phyloP scores from a whole-genome alignment of 2,888 invertebrate species.

The Cerastoderma edule region DNA sequence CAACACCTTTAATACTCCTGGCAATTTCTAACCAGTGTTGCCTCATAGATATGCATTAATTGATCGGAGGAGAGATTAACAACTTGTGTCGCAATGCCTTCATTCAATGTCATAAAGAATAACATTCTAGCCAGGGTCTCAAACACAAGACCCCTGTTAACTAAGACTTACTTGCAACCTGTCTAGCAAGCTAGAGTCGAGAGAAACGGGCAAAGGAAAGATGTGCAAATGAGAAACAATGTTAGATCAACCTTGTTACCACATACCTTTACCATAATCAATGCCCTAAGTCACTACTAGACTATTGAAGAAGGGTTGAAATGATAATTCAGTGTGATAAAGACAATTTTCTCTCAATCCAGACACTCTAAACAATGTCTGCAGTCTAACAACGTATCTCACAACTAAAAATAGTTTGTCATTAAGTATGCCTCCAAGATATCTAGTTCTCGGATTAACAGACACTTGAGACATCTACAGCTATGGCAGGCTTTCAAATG shows the following conservation, averaged over 20 bases:
- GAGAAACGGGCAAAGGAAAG: neutral
- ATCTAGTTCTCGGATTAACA: neutral
- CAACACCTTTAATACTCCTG: too few relatives aligned
- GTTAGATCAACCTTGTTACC: neutral
- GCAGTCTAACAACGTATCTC: neutral
- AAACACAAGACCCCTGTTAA: slow-evolving; percentile 1
- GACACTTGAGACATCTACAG: neutral
- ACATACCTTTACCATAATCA: neutral
- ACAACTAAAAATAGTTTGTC: neutral
- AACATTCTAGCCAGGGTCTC: too few relatives aligned
- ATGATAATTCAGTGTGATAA: slow-evolving; percentile 5
- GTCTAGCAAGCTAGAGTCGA: slow-evolving; percentile 2
- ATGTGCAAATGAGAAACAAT: neutral
- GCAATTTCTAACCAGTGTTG: too few relatives aligned
- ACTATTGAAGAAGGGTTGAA: neutral
- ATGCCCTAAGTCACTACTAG: neutral
- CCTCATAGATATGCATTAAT: too few relatives aligned
- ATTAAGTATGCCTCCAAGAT: neutral
- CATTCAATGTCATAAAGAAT: too few relatives aligned
- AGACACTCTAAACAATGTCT: neutral
- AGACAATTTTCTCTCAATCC: neutral
- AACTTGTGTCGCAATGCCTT: too few relatives aligned
- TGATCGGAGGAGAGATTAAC: too few relatives aligned
- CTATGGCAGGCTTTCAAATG: neutral
- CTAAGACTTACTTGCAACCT: neutral